Evolutionary conservation across 2,888 invertebrate species (phyloP).

Genomic region (Nemoura dubitans): DNA sequence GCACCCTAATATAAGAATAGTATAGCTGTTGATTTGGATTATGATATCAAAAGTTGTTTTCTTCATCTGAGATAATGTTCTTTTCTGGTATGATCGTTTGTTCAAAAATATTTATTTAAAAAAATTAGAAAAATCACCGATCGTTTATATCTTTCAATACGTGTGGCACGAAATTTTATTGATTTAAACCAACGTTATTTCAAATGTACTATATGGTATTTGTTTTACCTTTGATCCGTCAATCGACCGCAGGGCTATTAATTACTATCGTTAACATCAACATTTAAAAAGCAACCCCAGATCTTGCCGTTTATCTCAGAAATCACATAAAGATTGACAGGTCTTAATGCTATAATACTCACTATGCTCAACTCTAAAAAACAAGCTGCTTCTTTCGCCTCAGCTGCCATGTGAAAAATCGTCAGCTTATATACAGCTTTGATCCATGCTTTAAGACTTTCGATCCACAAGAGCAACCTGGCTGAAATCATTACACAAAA

Average conservation of each 20-base stretch:
- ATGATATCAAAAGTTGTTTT: background rate
- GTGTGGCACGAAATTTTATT: background rate
- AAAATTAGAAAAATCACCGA: background rate
- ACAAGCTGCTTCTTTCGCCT: too few relatives aligned
- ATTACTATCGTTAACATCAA: background rate
- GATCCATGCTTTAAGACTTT: too few relatives aligned
- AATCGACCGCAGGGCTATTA: background rate
- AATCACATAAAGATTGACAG: conserved; percentile 1
- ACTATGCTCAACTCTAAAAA: too few relatives aligned
- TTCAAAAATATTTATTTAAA: background rate
- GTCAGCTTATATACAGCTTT: too few relatives aligned
- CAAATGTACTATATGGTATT: background rate
- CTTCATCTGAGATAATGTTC: background rate
- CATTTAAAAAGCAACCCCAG: background rate
- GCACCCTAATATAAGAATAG: background rate
- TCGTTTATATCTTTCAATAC: conserved; percentile 17
- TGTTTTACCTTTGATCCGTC: conserved; percentile 20
- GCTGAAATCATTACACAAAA: too few relatives aligned
- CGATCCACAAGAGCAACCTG: too few relatives aligned
- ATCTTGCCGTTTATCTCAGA: background rate
- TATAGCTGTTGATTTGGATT: background rate
- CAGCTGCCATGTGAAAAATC: too few relatives aligned
- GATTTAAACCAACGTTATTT: background rate
- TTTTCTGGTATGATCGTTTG: too few relatives aligned
- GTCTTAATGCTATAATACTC: background rate